These are phyloP conservation scores for Cygnus buccinator DNA, from an alignment of 2,113 vertebrate species.

Conservation along the genomic window DNA sequence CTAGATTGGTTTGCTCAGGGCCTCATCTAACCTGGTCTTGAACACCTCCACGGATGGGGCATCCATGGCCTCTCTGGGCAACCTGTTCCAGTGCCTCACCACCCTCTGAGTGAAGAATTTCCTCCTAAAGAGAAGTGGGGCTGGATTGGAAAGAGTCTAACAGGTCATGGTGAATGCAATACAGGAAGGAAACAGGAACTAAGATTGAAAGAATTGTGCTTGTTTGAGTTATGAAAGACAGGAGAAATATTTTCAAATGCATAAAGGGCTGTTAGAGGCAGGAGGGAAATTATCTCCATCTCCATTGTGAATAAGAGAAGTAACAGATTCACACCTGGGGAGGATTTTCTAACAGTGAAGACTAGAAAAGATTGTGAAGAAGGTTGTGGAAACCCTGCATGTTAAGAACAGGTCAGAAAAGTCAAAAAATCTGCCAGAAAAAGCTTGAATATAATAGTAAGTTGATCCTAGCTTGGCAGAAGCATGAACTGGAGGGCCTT, in stretches of 20 bases:
- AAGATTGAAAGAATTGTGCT: neutral
- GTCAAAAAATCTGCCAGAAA: neutral
- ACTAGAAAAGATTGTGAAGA: neutral
- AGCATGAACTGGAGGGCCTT: neutral
- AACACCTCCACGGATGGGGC: too few relatives aligned
- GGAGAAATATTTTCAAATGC: neutral
- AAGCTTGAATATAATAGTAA: neutral
- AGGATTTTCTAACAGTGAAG: neutral
- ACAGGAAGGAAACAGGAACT: neutral
- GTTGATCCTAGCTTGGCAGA: neutral
- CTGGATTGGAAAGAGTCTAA: neutral
- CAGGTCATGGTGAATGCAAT: neutral
- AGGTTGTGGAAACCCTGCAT: neutral
- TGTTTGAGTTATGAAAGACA: neutral
- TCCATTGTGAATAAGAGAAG: neutral
- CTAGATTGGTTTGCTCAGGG: too few relatives aligned
- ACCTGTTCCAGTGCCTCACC: too few relatives aligned
- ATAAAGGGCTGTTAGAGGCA: neutral
- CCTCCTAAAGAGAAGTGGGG: neutral
- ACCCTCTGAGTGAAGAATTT: too few relatives aligned
- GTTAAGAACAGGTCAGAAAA: neutral
- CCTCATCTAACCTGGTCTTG: too few relatives aligned
- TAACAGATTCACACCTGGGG: neutral
- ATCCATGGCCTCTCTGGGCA: too few relatives aligned
- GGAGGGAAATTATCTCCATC: neutral